Evolutionary conservation across 1,140 invertebrate species (phyloP).

Genomic region (Platyura marginata): DNA sequence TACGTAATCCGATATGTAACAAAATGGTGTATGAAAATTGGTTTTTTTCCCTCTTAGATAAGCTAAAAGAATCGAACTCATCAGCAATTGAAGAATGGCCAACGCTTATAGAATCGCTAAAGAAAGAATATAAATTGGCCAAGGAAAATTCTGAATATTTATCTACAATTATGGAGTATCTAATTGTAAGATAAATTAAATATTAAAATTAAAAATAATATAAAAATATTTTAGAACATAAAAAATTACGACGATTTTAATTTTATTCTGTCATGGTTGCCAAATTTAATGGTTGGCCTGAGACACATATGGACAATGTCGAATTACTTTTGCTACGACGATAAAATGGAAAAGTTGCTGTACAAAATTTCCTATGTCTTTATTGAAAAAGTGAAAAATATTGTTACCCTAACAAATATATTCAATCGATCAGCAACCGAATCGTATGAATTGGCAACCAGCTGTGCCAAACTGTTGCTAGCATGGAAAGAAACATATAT

Average conservation of each 20-base stretch:
- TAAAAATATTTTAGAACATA: background rate
- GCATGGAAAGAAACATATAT: conserved; percentile 59
- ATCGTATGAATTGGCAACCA: conserved; percentile 30
- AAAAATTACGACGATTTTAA: conserved; percentile 58
- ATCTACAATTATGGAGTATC: conserved; percentile 56
- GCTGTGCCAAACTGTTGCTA: conserved; percentile 46
- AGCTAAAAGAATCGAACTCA: conserved; percentile 32
- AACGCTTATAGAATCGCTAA: conserved; percentile 33
- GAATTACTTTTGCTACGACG: conserved; percentile 49
- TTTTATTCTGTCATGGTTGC: conserved; percentile 48
- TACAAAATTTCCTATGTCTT: conserved; percentile 64
- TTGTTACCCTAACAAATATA: conserved; percentile 48
- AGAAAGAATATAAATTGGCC: conserved; percentile 52
- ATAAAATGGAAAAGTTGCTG: conserved; percentile 57
- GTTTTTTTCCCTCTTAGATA: conserved; percentile 14
- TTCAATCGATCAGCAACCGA: conserved; percentile 35
- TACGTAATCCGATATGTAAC: too few species aligned
- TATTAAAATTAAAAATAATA: background rate
- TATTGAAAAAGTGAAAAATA: conserved; percentile 48
- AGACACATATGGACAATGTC: conserved; percentile 71
- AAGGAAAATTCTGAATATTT: conserved; percentile 74
- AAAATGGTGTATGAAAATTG: too few species aligned
- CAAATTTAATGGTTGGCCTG: conserved; percentile 59
- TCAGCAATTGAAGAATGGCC: conserved; percentile 29
- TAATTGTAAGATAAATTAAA: conserved; percentile 38